phyloP scores from a whole-genome alignment of 2,888 invertebrate species.

The Doris montereyensis region DNA sequence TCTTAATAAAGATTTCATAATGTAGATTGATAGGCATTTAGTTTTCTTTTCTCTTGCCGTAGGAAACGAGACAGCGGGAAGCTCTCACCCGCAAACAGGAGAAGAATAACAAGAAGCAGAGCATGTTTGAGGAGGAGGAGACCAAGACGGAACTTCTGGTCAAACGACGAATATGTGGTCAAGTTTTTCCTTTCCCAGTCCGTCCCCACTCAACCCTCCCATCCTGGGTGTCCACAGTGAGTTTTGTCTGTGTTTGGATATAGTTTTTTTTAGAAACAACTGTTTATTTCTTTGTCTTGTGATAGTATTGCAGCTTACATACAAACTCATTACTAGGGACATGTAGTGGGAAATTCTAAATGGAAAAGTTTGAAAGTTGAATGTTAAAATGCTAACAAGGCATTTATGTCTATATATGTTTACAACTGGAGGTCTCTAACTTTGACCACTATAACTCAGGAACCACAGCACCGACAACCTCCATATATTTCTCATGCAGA shows the following conservation, averaged over 20 bases:
- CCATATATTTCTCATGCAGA: too few species aligned
- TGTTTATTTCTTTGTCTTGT: too few species aligned
- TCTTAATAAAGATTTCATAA: background rate
- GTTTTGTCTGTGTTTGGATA: slow-evolving; percentile 67
- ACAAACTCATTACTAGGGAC: too few species aligned
- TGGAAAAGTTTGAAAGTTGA: too few species aligned
- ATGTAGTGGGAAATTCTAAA: too few species aligned
- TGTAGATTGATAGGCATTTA: background rate
- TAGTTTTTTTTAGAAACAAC: too few species aligned
- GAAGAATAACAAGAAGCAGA: slow-evolving; percentile 83
- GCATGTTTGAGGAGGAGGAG: slow-evolving; percentile 83
- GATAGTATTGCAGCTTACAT: too few species aligned
- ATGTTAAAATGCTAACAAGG: too few species aligned
- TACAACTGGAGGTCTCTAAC: too few species aligned
- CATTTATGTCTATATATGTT: too few species aligned
- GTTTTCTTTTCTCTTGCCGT: slow-evolving; percentile 16
- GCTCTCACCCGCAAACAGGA: slow-evolving; percentile 91
- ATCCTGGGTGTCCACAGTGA: slow-evolving; percentile 93
- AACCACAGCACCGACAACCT: too few species aligned
- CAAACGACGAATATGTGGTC: slow-evolving; percentile 95
- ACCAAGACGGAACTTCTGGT: slow-evolving; percentile 73
- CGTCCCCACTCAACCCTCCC: slow-evolving; percentile 95
- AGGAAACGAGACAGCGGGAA: slow-evolving; percentile 94
- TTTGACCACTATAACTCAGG: too few species aligned
- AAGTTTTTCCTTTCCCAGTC: slow-evolving; percentile 98